Base-by-base conservation (phyloP, 2,113 vertebrate species). In the Pagrus major region DNA sequence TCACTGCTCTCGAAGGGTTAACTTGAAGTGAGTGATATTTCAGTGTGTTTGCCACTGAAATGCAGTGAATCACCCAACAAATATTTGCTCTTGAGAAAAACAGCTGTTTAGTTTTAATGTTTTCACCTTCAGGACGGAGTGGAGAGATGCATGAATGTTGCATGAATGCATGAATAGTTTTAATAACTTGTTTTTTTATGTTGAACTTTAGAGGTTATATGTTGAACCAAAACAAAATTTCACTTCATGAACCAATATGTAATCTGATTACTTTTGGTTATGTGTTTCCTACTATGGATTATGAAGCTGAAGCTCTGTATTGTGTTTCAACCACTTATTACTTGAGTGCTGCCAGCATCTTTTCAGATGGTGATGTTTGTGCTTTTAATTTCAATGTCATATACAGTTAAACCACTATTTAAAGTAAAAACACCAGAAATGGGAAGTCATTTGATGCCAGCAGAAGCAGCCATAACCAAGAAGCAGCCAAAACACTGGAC, bases 401-500 rank as follows among this genome's bases (percentile, higher is more conserved):
- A 39, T 44, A 27, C 15, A 15, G 11, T 11, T 44, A 10, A 27
- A 29, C 15, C n/a, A 29, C 9, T 55, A 21, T 59, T 10, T 39
- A 41, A 9, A n/a, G 33, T 11, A 39, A 39, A 11, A 42, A 9
- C 9, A 5, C 6, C 15, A 46, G 33, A 61, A 52, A 64, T 33
- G 8, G 37, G 21, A 47, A 25, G 9, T 49, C 3, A 49, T 14
- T 67, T 76, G 20, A 59, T 29, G 44, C 56, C 44, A 78, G 56
- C 29, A 47, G 46, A 16, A 70, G 20, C 41, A 33, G 29, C 55
- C 18, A 51, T 51, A 52, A 59, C 29, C 6, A 55, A 69, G 18
- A 60, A 42, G 46, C 46, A 23, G 44, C 55, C 65, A 76, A 35
- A 52, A 18, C 64, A 58, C 18, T 31, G 16, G 18, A 70, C 9